Conservation (phyloP, 2,113 vertebrate genomes). For the Cervus canadensis region DNA sequence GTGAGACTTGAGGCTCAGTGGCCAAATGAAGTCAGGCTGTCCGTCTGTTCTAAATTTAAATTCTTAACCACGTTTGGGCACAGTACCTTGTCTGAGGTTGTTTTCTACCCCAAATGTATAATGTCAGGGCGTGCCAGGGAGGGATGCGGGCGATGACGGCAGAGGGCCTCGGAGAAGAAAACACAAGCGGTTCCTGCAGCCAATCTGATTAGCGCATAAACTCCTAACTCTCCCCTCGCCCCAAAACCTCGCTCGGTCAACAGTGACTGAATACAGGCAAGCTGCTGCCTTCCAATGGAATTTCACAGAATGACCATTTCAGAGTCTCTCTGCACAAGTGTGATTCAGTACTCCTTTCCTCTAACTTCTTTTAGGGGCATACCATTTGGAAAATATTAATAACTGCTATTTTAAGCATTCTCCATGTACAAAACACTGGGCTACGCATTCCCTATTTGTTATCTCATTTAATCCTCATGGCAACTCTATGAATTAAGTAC, state of each 20-base stretch:
- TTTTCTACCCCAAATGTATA: constrained; percentile 69
- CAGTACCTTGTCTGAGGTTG: constrained; percentile 74
- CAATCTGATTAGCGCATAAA: constrained; percentile 47
- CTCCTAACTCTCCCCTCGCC: background rate
- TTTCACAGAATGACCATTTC: constrained; percentile 7
- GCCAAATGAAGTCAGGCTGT: constrained; percentile 74
- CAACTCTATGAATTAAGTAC: background rate
- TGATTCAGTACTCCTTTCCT: constrained; percentile 26
- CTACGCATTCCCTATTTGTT: constrained; percentile 11
- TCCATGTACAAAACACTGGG: background rate
- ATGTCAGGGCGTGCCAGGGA: constrained; percentile 61
- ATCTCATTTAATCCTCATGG: constrained; percentile 2
- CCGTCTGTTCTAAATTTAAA: constrained; percentile 74
- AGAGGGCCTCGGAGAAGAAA: constrained; percentile 44
- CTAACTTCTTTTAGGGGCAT: background rate
- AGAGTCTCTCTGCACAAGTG: fast-evolving
- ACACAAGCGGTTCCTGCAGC: background rate
- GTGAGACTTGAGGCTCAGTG: constrained; percentile 40
- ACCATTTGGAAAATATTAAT: constrained; percentile 68
- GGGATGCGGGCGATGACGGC: constrained; percentile 36
- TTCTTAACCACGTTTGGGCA: constrained; percentile 68
- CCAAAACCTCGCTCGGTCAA: constrained; percentile 9
- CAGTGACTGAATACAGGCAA: background rate
- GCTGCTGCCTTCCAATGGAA: constrained; percentile 8
- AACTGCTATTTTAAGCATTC: constrained; percentile 44